Evolutionary conservation across 2,888 invertebrate genomes (phyloP).

Genomic region (Eilema depressum): DNA sequence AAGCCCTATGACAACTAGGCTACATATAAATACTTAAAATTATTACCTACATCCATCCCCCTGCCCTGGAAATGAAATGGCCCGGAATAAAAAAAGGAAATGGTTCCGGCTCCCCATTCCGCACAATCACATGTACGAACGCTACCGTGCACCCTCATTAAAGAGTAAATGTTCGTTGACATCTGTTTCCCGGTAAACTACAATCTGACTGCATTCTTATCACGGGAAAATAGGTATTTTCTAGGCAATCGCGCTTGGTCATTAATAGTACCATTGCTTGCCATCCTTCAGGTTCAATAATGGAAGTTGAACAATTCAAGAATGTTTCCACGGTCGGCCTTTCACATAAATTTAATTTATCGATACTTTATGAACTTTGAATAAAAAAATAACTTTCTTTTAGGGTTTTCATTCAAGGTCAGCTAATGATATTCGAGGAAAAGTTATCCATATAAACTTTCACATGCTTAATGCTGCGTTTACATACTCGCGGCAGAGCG

Average conservation of each 20-base stretch:
- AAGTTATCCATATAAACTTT: too few species aligned
- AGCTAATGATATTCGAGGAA: too few species aligned
- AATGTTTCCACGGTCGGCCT: neutral
- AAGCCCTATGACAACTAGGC: neutral
- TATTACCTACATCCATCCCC: neutral
- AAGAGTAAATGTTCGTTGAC: neutral
- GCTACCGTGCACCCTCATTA: neutral
- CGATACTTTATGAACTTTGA: too few species aligned
- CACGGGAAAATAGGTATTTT: neutral
- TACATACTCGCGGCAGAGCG: too few species aligned
- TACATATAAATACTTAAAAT: neutral
- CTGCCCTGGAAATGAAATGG: neutral
- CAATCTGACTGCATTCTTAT: neutral
- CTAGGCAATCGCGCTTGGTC: neutral
- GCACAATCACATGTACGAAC: slow-evolving; percentile 1
- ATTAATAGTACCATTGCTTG: neutral
- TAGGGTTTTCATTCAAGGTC: too few species aligned
- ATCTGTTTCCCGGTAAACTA: neutral
- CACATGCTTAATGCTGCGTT: too few species aligned
- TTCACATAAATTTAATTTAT: neutral
- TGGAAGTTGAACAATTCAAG: neutral
- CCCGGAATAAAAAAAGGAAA: slow-evolving; percentile 1
- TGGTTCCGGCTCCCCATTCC: neutral
- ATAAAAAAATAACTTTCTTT: too few species aligned
- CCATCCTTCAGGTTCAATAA: neutral